Conservation (phyloP, 2,888 invertebrate genomes). For the Lottia scabra region DNA sequence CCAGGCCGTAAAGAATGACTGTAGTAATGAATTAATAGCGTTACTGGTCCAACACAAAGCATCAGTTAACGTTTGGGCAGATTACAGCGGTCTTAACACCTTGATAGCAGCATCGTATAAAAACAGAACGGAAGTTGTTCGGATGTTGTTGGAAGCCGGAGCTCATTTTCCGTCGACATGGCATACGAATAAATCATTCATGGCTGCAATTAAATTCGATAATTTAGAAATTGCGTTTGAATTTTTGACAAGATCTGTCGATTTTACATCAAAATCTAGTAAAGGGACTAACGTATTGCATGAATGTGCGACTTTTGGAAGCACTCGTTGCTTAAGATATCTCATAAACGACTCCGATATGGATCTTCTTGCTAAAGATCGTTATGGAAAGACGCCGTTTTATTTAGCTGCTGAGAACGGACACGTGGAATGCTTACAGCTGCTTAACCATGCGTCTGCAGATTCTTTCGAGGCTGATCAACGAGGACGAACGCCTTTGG, state of each 20-base stretch:
- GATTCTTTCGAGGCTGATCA: constrained; percentile 2
- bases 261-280: constrained; percentile 3
- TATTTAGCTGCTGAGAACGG: constrained; percentile 16
- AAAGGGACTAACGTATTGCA: constrained; percentile 13
- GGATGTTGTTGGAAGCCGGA: constrained; percentile 11
- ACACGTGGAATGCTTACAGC: constrained; percentile 7
- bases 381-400: constrained; percentile 12
- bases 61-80: constrained; percentile 12
- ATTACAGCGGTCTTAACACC: constrained; percentile 8
- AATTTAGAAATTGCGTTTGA: constrained; percentile 11
- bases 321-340: background rate
- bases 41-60: constrained; percentile 10
- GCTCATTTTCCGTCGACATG: constrained; percentile 4
- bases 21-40: constrained; percentile 6
- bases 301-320: constrained; percentile 6
- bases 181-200: constrained; percentile 15
- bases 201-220: constrained; percentile 12
- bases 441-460: constrained; percentile 1
- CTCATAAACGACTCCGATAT: background rate
- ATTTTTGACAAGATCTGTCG: constrained; percentile 4
- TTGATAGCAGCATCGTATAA: constrained; percentile 10
- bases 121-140: constrained; percentile 8
- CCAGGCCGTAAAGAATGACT: constrained; percentile 15
- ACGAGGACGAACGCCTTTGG: background rate
- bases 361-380: constrained; percentile 1